phyloP scores from a whole-genome alignment of 2,797 vertebrate genomes.

The Allobates femoralis region DNA sequence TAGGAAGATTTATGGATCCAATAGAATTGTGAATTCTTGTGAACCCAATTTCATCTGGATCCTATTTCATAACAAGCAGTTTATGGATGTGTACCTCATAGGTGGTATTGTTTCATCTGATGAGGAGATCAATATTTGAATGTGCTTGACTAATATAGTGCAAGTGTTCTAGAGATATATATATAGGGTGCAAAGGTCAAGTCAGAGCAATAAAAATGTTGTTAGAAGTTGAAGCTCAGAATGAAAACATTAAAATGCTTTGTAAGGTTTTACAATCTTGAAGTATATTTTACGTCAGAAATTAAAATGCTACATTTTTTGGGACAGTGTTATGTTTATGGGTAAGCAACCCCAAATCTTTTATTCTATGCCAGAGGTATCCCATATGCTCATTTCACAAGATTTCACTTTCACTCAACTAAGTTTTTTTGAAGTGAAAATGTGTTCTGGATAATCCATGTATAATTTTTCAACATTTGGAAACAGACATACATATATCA shows the following conservation, averaged over 20 bases:
- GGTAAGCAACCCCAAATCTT: no score
- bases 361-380: no score
- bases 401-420: no score
- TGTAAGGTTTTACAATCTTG: background rate
- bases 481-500: no score
- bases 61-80: slow-evolving; percentile 23
- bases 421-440: no score
- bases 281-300: background rate
- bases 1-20: slow-evolving; percentile 1
- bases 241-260: background rate
- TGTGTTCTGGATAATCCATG: no score
- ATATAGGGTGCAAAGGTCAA: background rate
- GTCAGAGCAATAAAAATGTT: background rate
- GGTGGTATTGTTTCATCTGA: slow-evolving; percentile 42
- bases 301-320: background rate
- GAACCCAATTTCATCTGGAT: slow-evolving; percentile 33
- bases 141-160: background rate
- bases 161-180: background rate
- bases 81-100: slow-evolving; percentile 17
- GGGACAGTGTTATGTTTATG: no score
- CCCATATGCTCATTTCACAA: no score
- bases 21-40: slow-evolving; percentile 22
- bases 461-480: no score
- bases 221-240: background rate
- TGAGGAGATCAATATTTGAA: background rate